Percentiles rank a stretch among this genome's conserved stretches.
These are phyloP conservation scores for Muscicapa striata DNA, from an alignment of 2,797 vertebrate genomes.

Conservation along the genomic window DNA sequence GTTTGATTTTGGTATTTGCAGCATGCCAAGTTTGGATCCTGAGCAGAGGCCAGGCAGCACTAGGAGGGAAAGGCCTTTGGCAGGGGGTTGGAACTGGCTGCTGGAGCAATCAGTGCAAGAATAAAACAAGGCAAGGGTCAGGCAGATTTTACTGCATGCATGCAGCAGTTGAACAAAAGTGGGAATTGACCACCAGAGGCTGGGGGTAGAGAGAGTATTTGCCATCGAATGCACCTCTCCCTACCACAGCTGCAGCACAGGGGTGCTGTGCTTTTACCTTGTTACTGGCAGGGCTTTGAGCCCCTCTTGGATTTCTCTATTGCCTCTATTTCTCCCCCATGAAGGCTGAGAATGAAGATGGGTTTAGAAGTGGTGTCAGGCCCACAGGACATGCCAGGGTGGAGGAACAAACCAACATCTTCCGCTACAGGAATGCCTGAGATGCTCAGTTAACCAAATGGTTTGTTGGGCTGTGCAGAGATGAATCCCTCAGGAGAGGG, in stretches of 20 bases:
- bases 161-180: background rate
- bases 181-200: background rate
- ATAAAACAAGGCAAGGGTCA: background rate
- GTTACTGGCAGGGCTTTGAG: background rate
- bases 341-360: background rate
- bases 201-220: background rate
- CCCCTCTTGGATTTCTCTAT: background rate
- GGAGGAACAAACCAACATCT: background rate
- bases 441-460: background rate
- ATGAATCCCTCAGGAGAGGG: background rate
- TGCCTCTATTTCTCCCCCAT: background rate
- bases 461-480: background rate
- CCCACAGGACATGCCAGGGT: background rate
- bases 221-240: background rate
- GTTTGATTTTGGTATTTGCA: background rate
- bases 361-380: background rate
- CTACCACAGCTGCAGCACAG: background rate
- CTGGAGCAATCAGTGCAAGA: background rate
- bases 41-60: background rate
- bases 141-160: background rate
- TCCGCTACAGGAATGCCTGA: accelerated
- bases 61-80: background rate
- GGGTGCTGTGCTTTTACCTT: background rate
- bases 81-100: background rate
- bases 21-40: background rate